Base-by-base conservation (phyloP, 2,113 vertebrate species). In the Gopherus evgoodei region DNA sequence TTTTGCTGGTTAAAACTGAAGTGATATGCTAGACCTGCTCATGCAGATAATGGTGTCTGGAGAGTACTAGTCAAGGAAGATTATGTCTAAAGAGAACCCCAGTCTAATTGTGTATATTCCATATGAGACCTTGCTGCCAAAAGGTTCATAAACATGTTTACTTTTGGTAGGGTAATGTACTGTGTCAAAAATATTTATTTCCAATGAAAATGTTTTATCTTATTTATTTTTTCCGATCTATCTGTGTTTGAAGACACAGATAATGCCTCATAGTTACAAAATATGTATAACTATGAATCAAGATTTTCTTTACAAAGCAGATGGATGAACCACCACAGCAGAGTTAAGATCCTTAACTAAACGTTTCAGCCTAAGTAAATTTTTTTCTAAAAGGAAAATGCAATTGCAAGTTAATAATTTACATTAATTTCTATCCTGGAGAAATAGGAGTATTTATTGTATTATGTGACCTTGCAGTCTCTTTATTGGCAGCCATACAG, bases 121-220 rank as follows among this genome's bases (percentile, higher is more conserved):
- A 87, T 93, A 94, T 91, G 76, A 47, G 54, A 65, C 86, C 86
- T 88, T 87, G 54, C 89, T 86, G 94, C 57, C 52, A 84, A 16
- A 84, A 69, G 59, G 54, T 90, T 94, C 0, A 0, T 76, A 93
- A 90, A 96, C 93, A 93, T 81, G 80, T 90, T 93, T 88, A 27
- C 47, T 91, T 97, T 96, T 97, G 90, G 95, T 96, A 93, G 92
- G 35, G 82, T 97, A 96, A 96, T 94, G 94, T 90, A 93, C 90
- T 90, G n/a, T 95, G 93, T 80, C 91, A 76, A 56, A 81, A 81
- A 90, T 94, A 91, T 90, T 31, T 44, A 52, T 56, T 96, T 42
- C 88, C 31, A 47, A 81, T 87, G 79, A 86, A 59, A 86, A 87
- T 89, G 54, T 90, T 54, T 81, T 92, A 86, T 79, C 94, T 69